A percentile compares a stretch with the other conserved stretches of the same genome.
Conservation (phyloP, 2,888 invertebrate species). For the Atethmia centrago region DNA sequence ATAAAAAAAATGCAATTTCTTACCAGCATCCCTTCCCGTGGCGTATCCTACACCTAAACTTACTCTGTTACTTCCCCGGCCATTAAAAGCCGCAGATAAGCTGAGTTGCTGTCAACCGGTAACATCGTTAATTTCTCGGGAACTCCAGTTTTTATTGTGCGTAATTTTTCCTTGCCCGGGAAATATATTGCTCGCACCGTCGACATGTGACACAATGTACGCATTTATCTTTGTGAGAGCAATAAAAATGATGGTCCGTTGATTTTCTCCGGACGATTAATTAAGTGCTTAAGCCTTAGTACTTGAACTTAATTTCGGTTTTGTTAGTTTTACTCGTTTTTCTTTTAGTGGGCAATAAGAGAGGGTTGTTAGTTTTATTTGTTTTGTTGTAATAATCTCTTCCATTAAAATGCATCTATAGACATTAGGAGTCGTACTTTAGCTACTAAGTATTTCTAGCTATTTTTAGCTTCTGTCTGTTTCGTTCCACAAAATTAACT, state of each 20-base stretch:
- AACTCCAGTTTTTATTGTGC: conserved; percentile 86
- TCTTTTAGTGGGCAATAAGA: conserved; percentile 64
- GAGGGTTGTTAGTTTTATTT: conserved; percentile 43
- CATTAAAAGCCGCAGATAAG: conserved; percentile 86
- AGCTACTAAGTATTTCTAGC: background rate
- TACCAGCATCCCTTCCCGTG: conserved; percentile 10
- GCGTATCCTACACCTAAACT: conserved; percentile 53
- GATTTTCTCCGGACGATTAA: conserved; percentile 62
- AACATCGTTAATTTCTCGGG: conserved; percentile 87
- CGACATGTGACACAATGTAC: conserved; percentile 80
- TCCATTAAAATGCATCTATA: conserved; percentile 25
- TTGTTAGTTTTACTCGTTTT: conserved; percentile 65
- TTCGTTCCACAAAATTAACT: background rate
- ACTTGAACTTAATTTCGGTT: conserved; percentile 62
- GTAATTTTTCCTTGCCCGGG: conserved; percentile 78
- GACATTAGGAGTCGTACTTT: background rate
- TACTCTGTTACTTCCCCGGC: conserved; percentile 73
- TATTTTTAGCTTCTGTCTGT: background rate
- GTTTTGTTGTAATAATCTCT: conserved; percentile 27
- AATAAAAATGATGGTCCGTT: conserved; percentile 69
- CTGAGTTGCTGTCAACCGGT: conserved; percentile 84
- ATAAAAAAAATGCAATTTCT: background rate
- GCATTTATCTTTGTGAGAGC: conserved; percentile 77
- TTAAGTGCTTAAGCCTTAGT: conserved; percentile 48
- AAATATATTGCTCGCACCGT: conserved; percentile 75